Conservation (phyloP, 2,113 vertebrate species). For the Sinocyclocheilus anophthalmus region DNA sequence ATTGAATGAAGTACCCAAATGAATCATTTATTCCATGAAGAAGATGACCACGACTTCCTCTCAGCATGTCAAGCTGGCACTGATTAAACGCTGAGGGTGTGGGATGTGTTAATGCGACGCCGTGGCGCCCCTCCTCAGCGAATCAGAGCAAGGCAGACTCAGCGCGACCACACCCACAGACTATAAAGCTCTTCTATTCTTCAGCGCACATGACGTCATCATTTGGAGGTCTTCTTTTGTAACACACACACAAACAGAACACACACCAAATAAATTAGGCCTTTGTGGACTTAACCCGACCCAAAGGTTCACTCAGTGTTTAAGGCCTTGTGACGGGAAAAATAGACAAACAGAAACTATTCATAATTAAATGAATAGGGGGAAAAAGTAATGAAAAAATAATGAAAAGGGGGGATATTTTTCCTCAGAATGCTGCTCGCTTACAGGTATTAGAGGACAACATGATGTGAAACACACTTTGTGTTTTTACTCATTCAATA, state of each 20-base stretch:
- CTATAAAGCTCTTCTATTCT: constrained; percentile 68
- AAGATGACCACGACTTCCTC: constrained; percentile 66
- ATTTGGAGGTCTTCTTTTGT: constrained; percentile 73
- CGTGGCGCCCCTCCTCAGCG: constrained; percentile 64
- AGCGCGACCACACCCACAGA: constrained; percentile 68
- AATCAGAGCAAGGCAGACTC: not conserved
- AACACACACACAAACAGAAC: constrained; percentile 67
- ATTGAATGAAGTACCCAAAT: constrained; percentile 11
- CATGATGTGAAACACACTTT: not conserved
- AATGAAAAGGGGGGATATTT: constrained; percentile 46
- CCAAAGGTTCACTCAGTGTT: constrained; percentile 56
- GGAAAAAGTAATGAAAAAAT: no score
- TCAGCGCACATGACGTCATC: constrained; percentile 59
- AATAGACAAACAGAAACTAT: no score
- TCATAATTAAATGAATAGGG: no score
- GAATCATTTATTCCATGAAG: constrained; percentile 71
- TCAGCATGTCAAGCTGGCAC: constrained; percentile 68
- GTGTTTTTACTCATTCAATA: not conserved
- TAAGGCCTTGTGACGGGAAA: no score
- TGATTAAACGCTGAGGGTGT: constrained; percentile 67
- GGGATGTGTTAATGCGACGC: constrained; percentile 64
- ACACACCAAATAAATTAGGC: constrained; percentile 79
- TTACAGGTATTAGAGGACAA: constrained; percentile 3
- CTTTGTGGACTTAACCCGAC: constrained; percentile 62
- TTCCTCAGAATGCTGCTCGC: constrained; percentile 7